Evolutionary conservation across 2,797 vertebrate genomes (phyloP), one percentile per base, ranked within the genome.

Genomic region (Tapera naevia): DNA sequence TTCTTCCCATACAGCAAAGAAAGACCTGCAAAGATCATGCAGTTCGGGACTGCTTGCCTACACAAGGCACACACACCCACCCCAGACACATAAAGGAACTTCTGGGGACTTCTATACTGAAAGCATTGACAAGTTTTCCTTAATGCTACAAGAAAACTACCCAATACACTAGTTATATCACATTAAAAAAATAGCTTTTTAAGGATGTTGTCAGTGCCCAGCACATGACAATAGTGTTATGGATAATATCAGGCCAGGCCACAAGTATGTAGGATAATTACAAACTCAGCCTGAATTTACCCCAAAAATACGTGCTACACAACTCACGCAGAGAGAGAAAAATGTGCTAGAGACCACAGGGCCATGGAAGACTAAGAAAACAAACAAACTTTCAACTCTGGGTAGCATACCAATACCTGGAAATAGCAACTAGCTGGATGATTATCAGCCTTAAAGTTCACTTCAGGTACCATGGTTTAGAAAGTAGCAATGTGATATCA

Each of bases 221-320:
- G 74, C 83, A 88, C 90, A 93, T 90, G 91, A 88, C 91, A 56
- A 35, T 66, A 81, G 39, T 89, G 45, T 89, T 88, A 94, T 80
- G 83, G 88, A 90, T 91, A 75, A 81, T 89, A 85, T 32, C 35
- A 74, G 45, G 67, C 83, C 94, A 96, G 67, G 82, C 95, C 95
- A 91, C 96, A 96, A 89, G 11, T 73, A 96, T 86, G 96, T 12
- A 67, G 41, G 19, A 58, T 91, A 91, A 95, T 91, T 87, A 64
- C 67, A 73, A 70, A 57, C 80, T 85, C 70, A 70, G 71, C 48
- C 67, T 73, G 56, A 89, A 95, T 50, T 74, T 64, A 76, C 51
- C 70, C 67, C 28, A 45, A 86, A 95, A 91, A 87, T 92, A 94
- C 48, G 7, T 91, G 90, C 86, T 90, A 60, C 24, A 45, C 35